phyloP scores from a whole-genome alignment of 2,113 vertebrate genomes.

The Hoplias malabaricus region DNA sequence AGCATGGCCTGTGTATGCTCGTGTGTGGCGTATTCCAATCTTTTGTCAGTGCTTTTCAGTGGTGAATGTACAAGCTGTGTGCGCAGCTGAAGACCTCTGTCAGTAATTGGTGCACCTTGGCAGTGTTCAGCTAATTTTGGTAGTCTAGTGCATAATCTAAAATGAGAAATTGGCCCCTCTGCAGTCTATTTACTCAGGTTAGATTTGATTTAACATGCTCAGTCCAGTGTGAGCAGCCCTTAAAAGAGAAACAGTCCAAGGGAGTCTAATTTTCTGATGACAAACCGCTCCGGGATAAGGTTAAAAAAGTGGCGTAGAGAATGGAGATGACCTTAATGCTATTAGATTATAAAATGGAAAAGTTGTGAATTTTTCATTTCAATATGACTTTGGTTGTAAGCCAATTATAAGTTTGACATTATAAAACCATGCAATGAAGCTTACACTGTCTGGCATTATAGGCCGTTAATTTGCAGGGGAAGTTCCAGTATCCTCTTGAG shows the following conservation, averaged over 20 bases:
- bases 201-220: conserved; percentile 2
- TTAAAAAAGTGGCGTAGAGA: conserved; percentile 34
- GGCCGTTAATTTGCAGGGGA: conserved; percentile 38
- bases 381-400: conserved; percentile 39
- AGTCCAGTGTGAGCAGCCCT: not conserved
- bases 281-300: conserved; percentile 15
- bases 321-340: conserved; percentile 35
- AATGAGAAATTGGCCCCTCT: no score
- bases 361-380: conserved; percentile 42
- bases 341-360: conserved; percentile 37
- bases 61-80: no score
- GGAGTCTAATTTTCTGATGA: conserved; percentile 32
- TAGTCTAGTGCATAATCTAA: no score
- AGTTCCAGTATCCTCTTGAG: conserved; percentile 39
- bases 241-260: not conserved
- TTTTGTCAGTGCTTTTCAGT: no score
- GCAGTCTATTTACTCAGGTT: not conserved
- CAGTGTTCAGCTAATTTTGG: no score
- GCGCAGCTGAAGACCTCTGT: no score
- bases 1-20: no score
- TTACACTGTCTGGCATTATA: conserved; percentile 34
- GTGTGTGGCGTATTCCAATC: no score
- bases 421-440: conserved; percentile 39
- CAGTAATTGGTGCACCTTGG: no score
- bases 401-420: conserved; percentile 50